Base-by-base conservation (phyloP, 1,140 invertebrate species). In the Zaprionus vittiger region DNA sequence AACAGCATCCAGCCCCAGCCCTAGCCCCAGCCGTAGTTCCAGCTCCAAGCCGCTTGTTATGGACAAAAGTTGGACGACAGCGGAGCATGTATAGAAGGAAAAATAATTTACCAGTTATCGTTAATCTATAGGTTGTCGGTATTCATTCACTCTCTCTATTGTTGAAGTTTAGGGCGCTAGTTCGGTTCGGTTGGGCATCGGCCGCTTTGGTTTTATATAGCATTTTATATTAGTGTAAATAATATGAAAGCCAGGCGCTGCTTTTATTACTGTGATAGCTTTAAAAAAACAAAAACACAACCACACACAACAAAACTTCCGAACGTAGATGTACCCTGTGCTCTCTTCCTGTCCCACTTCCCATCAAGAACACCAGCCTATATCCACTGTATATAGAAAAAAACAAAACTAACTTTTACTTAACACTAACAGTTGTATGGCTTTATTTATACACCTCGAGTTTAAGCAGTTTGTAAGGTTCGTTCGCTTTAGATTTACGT, bases 211-310 rank as follows among this genome's bases (percentile, higher is more conserved):
- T 79, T 81, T 79, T 68, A 69, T 79, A 79, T 72, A 76, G 77
- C 62, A 79, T 79, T 79, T 78, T 71, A 67, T 79, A 55, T 47
- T 81, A 77, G 57, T 72, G 59, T 80, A 77, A 70, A 77, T 77
- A 73, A 73, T 80, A 77, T 72, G 54, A 71, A 79, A 75, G 44
- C 79, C 77, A 67, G 63, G 41, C 61, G 34, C n/a, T 81, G 76
- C 69, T 80, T 82, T 81, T 71, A 77, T 63, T 77, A 80, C 80
- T 82, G 80, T 82, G 80, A 82, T 80, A 82, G 80, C 80, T 80
- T 80, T 77, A 77, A 69, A 71, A 75, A 79, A 52, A 49, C 64
- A 70, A 62, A 15, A 41, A 41, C 38, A 41, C 15, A 49, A 52
- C 47, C 47, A 55, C 54, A 62, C 37, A 65, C 26, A 77, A 77